A percentile compares a stretch with the other conserved stretches of the same genome.
phyloP scores from a whole-genome alignment of 2,113 vertebrate genomes.

The Diphyllodes magnificus region DNA sequence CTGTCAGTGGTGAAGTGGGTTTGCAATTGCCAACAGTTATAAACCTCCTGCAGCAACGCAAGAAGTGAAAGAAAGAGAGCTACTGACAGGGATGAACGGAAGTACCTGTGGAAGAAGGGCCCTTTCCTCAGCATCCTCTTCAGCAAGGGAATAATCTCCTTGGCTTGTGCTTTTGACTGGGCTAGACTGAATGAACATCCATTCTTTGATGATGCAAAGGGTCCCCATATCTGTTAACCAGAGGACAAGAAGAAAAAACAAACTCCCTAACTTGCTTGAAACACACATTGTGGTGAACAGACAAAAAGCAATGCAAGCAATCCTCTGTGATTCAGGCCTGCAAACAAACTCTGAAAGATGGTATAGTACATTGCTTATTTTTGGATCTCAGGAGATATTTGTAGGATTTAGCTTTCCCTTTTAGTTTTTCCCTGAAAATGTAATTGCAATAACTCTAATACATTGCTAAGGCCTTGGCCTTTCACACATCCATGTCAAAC shows the following conservation, averaged over 20 bases:
- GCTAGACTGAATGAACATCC: background rate
- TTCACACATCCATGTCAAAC: background rate
- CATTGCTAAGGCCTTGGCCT: background rate
- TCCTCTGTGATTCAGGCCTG: background rate
- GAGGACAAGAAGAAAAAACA: background rate
- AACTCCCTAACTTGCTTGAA: background rate
- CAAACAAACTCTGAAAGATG: background rate
- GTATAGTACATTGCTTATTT: fast-evolving
- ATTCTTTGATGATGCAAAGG: background rate
- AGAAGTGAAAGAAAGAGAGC: background rate
- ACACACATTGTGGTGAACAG: background rate
- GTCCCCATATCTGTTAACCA: background rate
- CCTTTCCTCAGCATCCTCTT: background rate
- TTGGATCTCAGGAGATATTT: background rate
- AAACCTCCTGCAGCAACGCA: background rate
- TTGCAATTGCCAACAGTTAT: background rate
- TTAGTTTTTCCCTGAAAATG: background rate
- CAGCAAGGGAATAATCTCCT: background rate
- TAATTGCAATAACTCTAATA: background rate
- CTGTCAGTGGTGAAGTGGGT: background rate
- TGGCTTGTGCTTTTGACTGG: background rate
- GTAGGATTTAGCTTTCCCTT: background rate
- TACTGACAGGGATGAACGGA: background rate
- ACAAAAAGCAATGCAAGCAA: background rate
- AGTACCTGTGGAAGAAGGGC: background rate